A percentile compares a stretch with the other conserved stretches of the same genome.
These are phyloP conservation scores for Orchestes rusci DNA, from an alignment of 2,888 invertebrate genomes.

Conservation along the genomic window DNA sequence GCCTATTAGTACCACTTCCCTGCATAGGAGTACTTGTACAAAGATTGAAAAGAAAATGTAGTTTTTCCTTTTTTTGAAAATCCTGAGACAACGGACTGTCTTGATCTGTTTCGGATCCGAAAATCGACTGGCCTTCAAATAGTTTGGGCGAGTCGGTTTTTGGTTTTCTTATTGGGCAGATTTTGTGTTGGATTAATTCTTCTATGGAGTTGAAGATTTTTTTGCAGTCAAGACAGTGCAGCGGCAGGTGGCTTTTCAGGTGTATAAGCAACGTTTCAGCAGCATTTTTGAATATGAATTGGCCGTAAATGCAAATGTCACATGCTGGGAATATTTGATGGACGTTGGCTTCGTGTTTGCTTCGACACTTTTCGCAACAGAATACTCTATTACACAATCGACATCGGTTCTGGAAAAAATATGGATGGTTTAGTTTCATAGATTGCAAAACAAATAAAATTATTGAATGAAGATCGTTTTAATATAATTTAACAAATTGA, in stretches of 20 bases:
- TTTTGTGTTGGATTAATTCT: conserved; percentile 30
- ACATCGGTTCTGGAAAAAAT: conserved; percentile 38
- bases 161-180: conserved; percentile 26
- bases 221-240: conserved; percentile 36
- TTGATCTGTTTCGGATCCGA: conserved; percentile 5
- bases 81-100: conserved; percentile 19
- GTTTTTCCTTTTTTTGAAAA: conserved; percentile 14
- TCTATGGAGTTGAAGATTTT: conserved; percentile 29
- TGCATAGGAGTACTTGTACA: conserved; percentile 37
- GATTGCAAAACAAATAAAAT: too few relatives aligned
- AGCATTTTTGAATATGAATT: conserved; percentile 25
- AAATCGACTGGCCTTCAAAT: conserved; percentile 13
- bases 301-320: conserved; percentile 36
- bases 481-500: too few relatives aligned
- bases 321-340: conserved; percentile 35
- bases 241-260: conserved; percentile 34
- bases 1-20: conserved; percentile 11
- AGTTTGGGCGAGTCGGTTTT: conserved; percentile 23
- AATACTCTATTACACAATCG: conserved; percentile 35
- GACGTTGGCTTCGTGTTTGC: conserved; percentile 32
- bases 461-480: too few relatives aligned
- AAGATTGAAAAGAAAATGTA: conserved; percentile 20
- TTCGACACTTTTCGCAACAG: conserved; percentile 37
- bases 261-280: conserved; percentile 30
- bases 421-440: too few relatives aligned